These are phyloP conservation scores for Silurus meridionalis DNA, from an alignment of 2,113 vertebrate genomes.

Conservation along the genomic window DNA sequence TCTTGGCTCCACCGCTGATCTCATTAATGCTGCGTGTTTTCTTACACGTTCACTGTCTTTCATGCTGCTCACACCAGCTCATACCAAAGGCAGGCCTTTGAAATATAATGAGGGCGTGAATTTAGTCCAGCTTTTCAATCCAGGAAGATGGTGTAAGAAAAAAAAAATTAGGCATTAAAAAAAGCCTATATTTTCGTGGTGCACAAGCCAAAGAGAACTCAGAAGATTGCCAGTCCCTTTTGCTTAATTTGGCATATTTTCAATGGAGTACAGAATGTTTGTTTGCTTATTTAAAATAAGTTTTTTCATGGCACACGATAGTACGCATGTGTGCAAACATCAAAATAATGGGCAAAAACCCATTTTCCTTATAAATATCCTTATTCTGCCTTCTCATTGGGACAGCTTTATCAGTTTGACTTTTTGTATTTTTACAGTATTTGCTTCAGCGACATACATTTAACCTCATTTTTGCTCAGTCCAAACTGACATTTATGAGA, in stretches of 20 bases:
- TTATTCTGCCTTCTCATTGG: neutral
- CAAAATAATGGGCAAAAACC: neutral
- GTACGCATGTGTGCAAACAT: neutral
- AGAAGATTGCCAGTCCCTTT: neutral
- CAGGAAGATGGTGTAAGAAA: neutral
- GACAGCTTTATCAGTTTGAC: neutral
- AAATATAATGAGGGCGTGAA: constrained; percentile 5
- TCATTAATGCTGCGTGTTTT: neutral
- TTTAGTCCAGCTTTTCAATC: neutral
- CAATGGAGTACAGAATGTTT: neutral
- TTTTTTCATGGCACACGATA: neutral
- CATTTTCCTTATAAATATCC: neutral
- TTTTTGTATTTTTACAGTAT: neutral
- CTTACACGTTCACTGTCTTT: neutral
- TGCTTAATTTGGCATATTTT: neutral
- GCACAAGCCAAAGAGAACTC: neutral
- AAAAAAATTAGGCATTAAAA: neutral
- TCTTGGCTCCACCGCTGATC: neutral
- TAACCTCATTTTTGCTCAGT: neutral
- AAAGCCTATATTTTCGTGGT: neutral
- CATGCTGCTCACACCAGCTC: neutral
- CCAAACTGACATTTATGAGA: neutral
- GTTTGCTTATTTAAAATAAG: neutral
- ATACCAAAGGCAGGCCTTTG: neutral
- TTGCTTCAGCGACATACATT: neutral